Base-by-base conservation (phyloP, 2,888 invertebrate genomes). In the Andrena haemorrhoa region DNA sequence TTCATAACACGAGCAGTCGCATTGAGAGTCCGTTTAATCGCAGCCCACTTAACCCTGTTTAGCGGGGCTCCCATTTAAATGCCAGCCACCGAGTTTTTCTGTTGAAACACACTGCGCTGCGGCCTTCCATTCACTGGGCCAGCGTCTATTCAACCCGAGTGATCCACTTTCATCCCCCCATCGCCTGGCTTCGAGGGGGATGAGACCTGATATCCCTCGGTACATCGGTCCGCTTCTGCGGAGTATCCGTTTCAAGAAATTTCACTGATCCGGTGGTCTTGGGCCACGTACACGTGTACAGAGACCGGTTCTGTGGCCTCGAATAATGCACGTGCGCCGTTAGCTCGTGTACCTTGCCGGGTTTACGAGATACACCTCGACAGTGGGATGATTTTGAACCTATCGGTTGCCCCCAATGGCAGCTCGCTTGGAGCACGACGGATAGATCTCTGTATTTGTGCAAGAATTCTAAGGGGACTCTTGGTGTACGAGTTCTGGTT, bases 181-280 rank as follows among this genome's bases (percentile, higher is more conserved):
- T 20, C 47, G 6, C 7, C 51, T 12, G 26, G 12, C 29, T 58
- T 23, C 16, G 29, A 29, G 26, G 56, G 51, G 69, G 74, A 77
- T 72, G 75, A 74, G 47, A 61, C 71, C 58, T 70, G 78, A 79
- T 77, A 73, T 65, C 58, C 47, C 23, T 56, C 23, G 47, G 41
- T 69, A 65, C 73, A 83, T 75, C 73, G 73, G 61, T 51, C 41
- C 70, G 72, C 49, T 41, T 41, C 49, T 77, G 72, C 66, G 56
- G 56, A 23, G 56, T 77, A 47, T 63, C 35, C 74, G 60, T 79
- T 71, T 75, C 79, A 79, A 70, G 75, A 75, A 82, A 83, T 75
- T 63, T 47, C 31, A n/a, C 31, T n/a, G 60, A 49, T 60, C 10
- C 35, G 58, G 56, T 56, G 58, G 56, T 56, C 56, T 47, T 12